A percentile compares a stretch with the other conserved stretches of the same genome.
These are phyloP conservation scores for Oxycera nigricornis DNA, from an alignment of 2,888 invertebrate species.

Conservation along the genomic window DNA sequence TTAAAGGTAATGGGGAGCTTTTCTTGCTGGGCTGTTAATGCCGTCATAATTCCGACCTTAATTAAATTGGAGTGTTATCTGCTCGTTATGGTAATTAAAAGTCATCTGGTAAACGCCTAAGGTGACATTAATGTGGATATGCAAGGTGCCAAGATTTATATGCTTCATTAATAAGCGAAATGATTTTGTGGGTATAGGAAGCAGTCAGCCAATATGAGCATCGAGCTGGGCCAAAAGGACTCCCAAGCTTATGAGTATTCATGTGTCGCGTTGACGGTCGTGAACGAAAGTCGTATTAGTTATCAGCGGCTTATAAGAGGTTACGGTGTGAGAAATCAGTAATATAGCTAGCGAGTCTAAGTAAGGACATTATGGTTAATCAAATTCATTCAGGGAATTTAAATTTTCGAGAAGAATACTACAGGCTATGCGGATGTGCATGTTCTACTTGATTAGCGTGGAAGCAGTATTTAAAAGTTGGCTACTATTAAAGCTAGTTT, in stretches of 20 bases:
- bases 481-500: too few species aligned
- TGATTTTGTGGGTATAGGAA: not conserved
- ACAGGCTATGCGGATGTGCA: too few species aligned
- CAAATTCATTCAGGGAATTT: too few species aligned
- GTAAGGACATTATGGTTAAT: too few species aligned
- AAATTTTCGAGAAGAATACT: too few species aligned
- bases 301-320: too few species aligned
- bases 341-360: too few species aligned
- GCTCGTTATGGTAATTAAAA: constrained; percentile 42
- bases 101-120: constrained; percentile 38
- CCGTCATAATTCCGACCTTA: constrained; percentile 40
- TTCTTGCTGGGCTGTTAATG: constrained; percentile 35
- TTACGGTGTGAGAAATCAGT: too few species aligned
- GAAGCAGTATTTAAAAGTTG: too few species aligned
- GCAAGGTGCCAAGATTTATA: constrained; percentile 32
- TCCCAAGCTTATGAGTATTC: not conserved
- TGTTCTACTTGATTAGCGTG: too few species aligned
- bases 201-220: not conserved
- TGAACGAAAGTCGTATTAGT: too few species aligned
- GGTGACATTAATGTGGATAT: constrained; percentile 41
- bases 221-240: not conserved
- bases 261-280: too few species aligned
- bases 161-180: constrained; percentile 33
- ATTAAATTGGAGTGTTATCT: constrained; percentile 42
- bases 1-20: constrained; percentile 33